Base-by-base conservation (phyloP, 2,888 invertebrate genomes). In the Leptarthrus brevirostris region DNA sequence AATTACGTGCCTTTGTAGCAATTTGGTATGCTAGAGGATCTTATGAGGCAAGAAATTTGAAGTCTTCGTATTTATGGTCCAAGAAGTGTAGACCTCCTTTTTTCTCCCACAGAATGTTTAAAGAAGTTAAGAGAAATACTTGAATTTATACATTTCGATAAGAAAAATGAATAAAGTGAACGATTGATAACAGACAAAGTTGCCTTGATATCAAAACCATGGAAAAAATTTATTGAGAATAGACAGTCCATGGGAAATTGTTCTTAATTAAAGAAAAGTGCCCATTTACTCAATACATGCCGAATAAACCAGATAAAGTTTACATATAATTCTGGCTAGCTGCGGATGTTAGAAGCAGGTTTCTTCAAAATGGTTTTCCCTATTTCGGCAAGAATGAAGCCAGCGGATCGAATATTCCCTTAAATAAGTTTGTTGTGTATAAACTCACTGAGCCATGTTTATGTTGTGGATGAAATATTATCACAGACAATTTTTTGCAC, bases 301-400 rank as follows among this genome's bases (percentile, higher is more conserved):
- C 78, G 14, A 80, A 80, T 64, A 81, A 82, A 72, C 79, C 78
- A 0, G 77, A 80, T 70, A 81, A 81, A 76, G 82, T 80, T 79
- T 80, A 79, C 8, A 79, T 79, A 16, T 80, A 80, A 78, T 81
- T 81, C 76, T 81, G 80, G 79, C 64, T 80, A 16, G 78, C 79
- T 64, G 76, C 75, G 12, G 77, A 79, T 71, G 77, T 79, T 54
- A 74, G 69, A 69, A 77, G 76, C 49, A 79, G 80, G 75, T 74
- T 61, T 53, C 10, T 79, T 58, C n/a, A 78, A 54, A 79, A 80
- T 77, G 77, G 74, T 12, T 78, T 79, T 77, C 77, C 77, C 18
- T 79, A 78, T 24, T 75, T 79, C 49, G 77, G 77, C 66, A 78
- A 79, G 58, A 77, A 79, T 71, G 76, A 78, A 73, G 52, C 26